phyloP scores from a whole-genome alignment of 2,113 vertebrate species.

The Odocoileus virginianus region DNA sequence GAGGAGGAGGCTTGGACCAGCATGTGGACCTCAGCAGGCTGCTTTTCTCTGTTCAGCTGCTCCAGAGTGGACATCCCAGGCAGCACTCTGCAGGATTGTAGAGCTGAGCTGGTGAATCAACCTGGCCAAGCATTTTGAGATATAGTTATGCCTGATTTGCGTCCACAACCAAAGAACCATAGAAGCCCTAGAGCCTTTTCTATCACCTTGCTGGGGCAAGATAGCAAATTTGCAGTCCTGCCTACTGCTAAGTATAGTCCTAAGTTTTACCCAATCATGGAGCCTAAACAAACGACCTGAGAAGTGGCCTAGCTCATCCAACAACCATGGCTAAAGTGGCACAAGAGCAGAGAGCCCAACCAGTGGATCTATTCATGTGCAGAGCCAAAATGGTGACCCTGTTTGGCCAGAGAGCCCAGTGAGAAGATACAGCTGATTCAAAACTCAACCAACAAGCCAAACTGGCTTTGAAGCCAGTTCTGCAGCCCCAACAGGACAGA shows the following conservation, averaged over 20 bases:
- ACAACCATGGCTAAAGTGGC: too few relatives aligned
- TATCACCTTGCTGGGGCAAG: neutral
- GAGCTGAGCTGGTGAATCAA: neutral
- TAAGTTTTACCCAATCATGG: neutral
- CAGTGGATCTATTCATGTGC: neutral
- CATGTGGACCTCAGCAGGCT: too few relatives aligned
- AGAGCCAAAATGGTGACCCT: neutral
- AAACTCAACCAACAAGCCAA: neutral
- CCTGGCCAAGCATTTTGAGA: neutral
- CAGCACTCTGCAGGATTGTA: neutral
- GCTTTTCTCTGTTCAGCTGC: neutral
- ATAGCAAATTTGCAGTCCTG: neutral
- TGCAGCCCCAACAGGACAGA: too few relatives aligned
- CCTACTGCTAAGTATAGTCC: neutral
- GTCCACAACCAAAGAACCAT: fast-evolving
- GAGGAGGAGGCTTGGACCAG: neutral
- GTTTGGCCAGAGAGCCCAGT: neutral
- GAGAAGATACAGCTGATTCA: neutral
- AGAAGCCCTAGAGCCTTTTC: neutral
- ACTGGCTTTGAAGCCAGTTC: neutral
- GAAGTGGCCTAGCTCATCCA: neutral
- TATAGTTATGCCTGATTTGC: neutral
- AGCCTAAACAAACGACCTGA: neutral
- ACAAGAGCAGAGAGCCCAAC: neutral
- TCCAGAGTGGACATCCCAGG: neutral